phyloP scores from a whole-genome alignment of 2,888 invertebrate species.

The Dryadula phaetusa region DNA sequence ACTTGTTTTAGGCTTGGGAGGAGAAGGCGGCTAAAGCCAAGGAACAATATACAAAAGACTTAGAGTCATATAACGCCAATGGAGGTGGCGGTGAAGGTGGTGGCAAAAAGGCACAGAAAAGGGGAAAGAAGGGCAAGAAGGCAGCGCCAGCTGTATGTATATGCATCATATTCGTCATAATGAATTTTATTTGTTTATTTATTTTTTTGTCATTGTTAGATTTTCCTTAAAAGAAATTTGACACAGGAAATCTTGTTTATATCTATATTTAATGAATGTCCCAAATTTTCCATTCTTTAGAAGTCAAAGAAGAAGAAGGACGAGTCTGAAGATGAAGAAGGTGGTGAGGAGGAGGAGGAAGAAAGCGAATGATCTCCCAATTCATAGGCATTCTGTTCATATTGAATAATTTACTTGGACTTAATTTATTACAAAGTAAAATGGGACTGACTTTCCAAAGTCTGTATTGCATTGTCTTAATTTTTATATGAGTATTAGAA shows the following conservation, averaged over 20 bases:
- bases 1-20: conserved; percentile 91
- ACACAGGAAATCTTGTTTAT: background rate
- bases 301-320: conserved; percentile 86
- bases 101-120: conserved; percentile 83
- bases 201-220: conserved; percentile 10
- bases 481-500: conserved; percentile 45
- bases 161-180: background rate
- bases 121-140: conserved; percentile 83
- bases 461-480: conserved; percentile 59
- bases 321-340: conserved; percentile 86
- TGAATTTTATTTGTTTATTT: conserved; percentile 18
- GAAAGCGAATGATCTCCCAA: conserved; percentile 86
- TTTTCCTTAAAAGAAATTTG: background rate
- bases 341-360: conserved; percentile 86
- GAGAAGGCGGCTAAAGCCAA: conserved; percentile 94
- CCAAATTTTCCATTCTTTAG: conserved; percentile 50
- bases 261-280: background rate
- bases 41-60: conserved; percentile 93
- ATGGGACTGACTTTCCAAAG: conserved; percentile 82
- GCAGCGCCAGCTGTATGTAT: conserved; percentile 73
- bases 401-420: conserved; percentile 83
- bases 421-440: conserved; percentile 84
- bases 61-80: conserved; percentile 94
- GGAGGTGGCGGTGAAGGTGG: conserved; percentile 86
- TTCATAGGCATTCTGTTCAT: conserved; percentile 77